Evolutionary conservation across 2,113 vertebrate genomes (phyloP).

Genomic region (Plestiodon gilberti): DNA sequence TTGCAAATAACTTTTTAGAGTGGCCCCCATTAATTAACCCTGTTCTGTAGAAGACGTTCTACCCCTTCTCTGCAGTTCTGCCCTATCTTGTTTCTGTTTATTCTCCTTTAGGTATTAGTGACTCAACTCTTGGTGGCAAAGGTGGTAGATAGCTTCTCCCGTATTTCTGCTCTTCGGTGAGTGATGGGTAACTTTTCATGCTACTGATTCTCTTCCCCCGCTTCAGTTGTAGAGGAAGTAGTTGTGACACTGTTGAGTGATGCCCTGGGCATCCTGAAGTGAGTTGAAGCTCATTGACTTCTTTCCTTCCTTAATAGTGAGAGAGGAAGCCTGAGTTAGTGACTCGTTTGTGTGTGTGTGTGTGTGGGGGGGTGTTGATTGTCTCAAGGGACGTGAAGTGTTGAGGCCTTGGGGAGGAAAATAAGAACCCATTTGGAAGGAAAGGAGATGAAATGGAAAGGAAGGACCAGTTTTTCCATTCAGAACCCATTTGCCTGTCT

Average conservation of each 20-base stretch:
- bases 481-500: background rate
- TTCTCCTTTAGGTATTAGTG: background rate
- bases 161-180: background rate
- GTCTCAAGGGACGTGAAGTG: background rate
- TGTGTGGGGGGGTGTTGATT: background rate
- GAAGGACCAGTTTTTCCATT: too few relatives aligned
- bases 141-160: background rate
- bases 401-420: background rate
- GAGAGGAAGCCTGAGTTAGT: background rate
- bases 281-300: background rate
- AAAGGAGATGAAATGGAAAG: background rate
- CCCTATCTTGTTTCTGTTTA: too few relatives aligned
- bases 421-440: background rate
- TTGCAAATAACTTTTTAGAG: background rate
- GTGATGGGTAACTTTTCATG: background rate
- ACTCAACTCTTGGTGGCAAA: background rate
- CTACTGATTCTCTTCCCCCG: background rate
- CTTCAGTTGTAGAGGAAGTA: background rate
- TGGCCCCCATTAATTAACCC: background rate
- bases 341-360: background rate
- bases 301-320: background rate
- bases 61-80: background rate
- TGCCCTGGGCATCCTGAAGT: background rate
- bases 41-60: too few relatives aligned
- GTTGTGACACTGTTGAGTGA: background rate